These are phyloP conservation scores for Tiliacea citrago DNA, from an alignment of 2,888 invertebrate genomes.

Conservation along the genomic window DNA sequence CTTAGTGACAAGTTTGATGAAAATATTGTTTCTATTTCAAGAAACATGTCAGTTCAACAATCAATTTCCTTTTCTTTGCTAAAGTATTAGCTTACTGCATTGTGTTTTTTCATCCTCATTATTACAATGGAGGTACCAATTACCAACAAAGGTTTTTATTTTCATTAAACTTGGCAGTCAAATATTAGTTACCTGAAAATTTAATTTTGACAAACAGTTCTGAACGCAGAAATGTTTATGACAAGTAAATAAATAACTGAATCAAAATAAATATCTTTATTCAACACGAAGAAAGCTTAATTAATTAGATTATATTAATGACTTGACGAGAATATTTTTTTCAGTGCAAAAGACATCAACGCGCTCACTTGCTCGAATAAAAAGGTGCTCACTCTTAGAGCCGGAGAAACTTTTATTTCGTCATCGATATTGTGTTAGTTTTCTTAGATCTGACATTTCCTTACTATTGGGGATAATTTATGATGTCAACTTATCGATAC, in stretches of 20 bases:
- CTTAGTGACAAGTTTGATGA: slow-evolving; percentile 30
- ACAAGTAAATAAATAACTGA: neutral
- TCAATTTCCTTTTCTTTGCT: neutral
- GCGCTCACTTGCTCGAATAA: slow-evolving; percentile 68
- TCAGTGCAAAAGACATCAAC: slow-evolving; percentile 85
- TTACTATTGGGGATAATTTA: slow-evolving; percentile 33
- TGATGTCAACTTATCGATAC: slow-evolving; percentile 41
- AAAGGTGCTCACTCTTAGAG: slow-evolving; percentile 23
- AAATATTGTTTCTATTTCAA: slow-evolving; percentile 2
- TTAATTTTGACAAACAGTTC: neutral
- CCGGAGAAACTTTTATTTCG: slow-evolving; percentile 26
- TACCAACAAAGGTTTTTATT: too few relatives aligned
- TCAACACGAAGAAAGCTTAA: neutral
- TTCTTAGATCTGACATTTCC: slow-evolving; percentile 21
- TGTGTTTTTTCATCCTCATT: neutral
- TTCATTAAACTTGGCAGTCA: neutral
- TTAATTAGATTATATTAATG: too few relatives aligned
- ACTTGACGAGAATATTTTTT: neutral
- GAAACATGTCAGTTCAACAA: neutral
- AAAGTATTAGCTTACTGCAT: neutral
- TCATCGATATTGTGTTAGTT: slow-evolving; percentile 19
- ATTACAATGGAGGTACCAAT: neutral
- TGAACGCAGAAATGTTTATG: neutral
- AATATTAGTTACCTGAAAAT: neutral
- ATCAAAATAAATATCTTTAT: neutral